Conservation (phyloP, 2,888 invertebrate species). For the Tridacna crocea region DNA sequence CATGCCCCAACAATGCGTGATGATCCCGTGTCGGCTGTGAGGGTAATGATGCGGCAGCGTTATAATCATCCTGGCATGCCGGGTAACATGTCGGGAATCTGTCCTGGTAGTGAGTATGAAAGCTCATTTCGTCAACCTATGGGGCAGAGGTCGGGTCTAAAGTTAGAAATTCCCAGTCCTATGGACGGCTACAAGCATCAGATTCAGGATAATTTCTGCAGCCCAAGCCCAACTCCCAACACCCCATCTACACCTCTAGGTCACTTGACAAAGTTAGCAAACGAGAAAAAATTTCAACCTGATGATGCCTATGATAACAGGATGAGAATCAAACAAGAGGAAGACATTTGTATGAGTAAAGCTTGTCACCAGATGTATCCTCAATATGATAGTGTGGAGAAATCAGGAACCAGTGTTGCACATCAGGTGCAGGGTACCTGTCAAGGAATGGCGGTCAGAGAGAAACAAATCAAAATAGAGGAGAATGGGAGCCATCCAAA, state of each 20-base stretch:
- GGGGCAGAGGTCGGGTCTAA: constrained; percentile 42
- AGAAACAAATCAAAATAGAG: constrained; percentile 21
- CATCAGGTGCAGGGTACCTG: constrained; percentile 14
- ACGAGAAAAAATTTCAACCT: constrained; percentile 62
- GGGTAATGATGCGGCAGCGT: constrained; percentile 58
- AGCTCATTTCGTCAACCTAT: constrained; percentile 40
- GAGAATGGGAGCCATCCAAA: constrained; percentile 14
- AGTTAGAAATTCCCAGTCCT: constrained; percentile 50
- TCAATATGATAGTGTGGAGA: constrained; percentile 7
- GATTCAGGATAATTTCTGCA: constrained; percentile 51
- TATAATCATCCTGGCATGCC: constrained; percentile 34
- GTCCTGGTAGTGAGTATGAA: constrained; percentile 41
- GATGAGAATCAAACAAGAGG: constrained; percentile 69
- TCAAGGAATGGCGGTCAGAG: constrained; percentile 3
- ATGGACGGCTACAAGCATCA: constrained; percentile 31
- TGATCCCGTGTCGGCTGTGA: constrained; percentile 58
- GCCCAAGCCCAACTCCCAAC: constrained; percentile 67
- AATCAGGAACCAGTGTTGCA: not conserved
- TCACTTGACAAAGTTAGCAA: constrained; percentile 65
- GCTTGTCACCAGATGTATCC: constrained; percentile 1
- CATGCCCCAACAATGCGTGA: constrained; percentile 48
- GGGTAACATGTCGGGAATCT: constrained; percentile 34
- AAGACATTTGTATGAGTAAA: constrained; percentile 45
- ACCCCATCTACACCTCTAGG: constrained; percentile 57
- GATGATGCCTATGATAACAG: constrained; percentile 64